Evolutionary conservation across 2,797 vertebrate species (phyloP).

Genomic region (Anas capensis): DNA sequence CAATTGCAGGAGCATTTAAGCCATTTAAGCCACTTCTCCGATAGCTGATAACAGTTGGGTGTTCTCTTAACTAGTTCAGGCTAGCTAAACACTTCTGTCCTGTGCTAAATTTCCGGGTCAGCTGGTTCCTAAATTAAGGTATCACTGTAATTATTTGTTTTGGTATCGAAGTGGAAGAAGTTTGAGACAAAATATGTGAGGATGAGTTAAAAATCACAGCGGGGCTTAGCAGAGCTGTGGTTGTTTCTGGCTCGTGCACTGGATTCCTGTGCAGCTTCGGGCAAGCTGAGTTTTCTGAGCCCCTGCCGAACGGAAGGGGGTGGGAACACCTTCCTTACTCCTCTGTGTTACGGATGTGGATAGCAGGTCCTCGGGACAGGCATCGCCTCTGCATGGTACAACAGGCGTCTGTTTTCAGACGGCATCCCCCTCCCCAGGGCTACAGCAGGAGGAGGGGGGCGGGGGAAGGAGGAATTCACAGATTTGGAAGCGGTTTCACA

Average conservation of each 20-base stretch:
- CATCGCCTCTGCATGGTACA: not conserved
- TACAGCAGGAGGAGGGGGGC: not conserved
- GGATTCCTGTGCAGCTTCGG: not conserved
- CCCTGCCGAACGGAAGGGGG: not conserved
- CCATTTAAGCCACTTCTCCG: not conserved
- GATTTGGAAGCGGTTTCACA: not conserved
- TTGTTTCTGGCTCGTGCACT: not conserved
- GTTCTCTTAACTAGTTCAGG: not conserved
- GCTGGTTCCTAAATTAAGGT: not conserved
- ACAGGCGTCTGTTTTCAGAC: not conserved
- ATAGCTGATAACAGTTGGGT: not conserved
- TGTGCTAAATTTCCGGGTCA: not conserved
- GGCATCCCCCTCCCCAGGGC: not conserved
- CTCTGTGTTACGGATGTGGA: not conserved
- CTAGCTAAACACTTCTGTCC: not conserved
- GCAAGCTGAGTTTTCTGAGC: not conserved
- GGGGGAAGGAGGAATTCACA: not conserved
- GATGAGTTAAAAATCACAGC: not conserved
- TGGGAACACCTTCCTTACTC: not conserved
- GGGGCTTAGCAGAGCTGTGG: not conserved
- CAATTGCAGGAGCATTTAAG: rapidly evolving
- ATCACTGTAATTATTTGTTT: not conserved
- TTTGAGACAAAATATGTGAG: not conserved
- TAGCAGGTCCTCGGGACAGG: not conserved
- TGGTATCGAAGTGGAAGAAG: not conserved